These are phyloP conservation scores for Pterobdella sp. DNA, from an alignment of 2,888 invertebrate species.

Conservation along the genomic window DNA sequence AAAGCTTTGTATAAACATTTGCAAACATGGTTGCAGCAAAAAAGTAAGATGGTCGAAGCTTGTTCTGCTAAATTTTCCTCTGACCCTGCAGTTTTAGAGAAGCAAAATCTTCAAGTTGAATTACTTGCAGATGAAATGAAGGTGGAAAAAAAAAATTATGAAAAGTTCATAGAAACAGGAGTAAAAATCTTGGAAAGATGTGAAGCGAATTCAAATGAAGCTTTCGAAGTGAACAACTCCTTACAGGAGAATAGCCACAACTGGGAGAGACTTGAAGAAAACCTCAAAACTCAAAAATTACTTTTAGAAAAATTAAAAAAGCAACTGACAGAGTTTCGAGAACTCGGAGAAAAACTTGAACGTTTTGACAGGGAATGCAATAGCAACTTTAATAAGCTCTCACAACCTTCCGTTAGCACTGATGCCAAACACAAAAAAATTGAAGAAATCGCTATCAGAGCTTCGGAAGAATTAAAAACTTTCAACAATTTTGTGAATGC, in stretches of 20 bases:
- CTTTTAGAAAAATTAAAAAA: neutral
- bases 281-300: neutral
- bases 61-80: slow-evolving; percentile 60
- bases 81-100: slow-evolving; percentile 79
- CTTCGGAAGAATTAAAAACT: neutral
- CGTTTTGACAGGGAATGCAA: neutral
- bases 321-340: neutral
- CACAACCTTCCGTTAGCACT: neutral
- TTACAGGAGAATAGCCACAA: neutral
- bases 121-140: neutral
- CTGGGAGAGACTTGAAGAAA: neutral
- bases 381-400: neutral
- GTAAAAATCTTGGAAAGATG: neutral
- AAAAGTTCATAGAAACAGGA: slow-evolving; percentile 11
- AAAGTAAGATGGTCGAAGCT: slow-evolving; percentile 85
- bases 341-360: neutral
- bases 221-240: neutral
- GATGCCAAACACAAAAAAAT: neutral
- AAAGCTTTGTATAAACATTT: slow-evolving; percentile 76
- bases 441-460: slow-evolving; percentile 4
- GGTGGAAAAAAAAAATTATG: neutral
- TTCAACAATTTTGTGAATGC: neutral
- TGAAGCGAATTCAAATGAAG: neutral
- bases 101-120: neutral
- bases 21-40: slow-evolving; percentile 77